A percentile compares a stretch with the other conserved stretches of the same genome.
Evolutionary conservation across 2,113 vertebrate genomes (phyloP).

Genomic region (Entelurus aequoreus): DNA sequence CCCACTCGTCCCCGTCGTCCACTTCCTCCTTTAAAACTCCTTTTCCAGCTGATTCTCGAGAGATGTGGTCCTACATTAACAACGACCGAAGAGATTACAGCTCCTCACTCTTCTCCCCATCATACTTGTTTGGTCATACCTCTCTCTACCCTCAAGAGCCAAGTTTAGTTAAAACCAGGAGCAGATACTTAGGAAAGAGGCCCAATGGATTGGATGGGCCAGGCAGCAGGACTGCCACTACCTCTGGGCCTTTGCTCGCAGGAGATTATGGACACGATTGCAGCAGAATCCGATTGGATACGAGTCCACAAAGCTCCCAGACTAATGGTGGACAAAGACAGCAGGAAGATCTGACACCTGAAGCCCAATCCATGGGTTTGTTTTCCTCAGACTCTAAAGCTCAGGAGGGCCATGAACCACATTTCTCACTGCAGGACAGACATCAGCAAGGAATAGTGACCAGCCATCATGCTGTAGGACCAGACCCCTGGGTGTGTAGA

Average conservation of each 20-base stretch:
- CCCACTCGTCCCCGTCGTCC: slow-evolving; percentile 54
- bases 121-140: slow-evolving; percentile 58
- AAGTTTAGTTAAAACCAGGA: slow-evolving; percentile 51
- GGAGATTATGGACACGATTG: slow-evolving; percentile 57
- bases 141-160: slow-evolving; percentile 59
- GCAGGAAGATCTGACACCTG: slow-evolving; percentile 56
- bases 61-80: slow-evolving; percentile 66
- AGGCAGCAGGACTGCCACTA: slow-evolving; percentile 61
- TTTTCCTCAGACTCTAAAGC: slow-evolving; percentile 55
- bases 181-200: slow-evolving; percentile 63
- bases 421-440: slow-evolving; percentile 68
- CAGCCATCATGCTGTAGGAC: slow-evolving; percentile 53
- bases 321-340: slow-evolving; percentile 65
- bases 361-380: slow-evolving; percentile 38
- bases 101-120: slow-evolving; percentile 55
- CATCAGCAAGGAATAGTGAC: slow-evolving; percentile 47
- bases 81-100: slow-evolving; percentile 60
- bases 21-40: slow-evolving; percentile 64
- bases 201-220: slow-evolving; percentile 68
- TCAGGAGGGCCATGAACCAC: slow-evolving; percentile 62
- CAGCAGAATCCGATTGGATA: slow-evolving; percentile 44
- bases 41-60: slow-evolving; percentile 61
- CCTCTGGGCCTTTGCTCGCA: slow-evolving; percentile 48
- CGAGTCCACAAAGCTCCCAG: slow-evolving; percentile 54
- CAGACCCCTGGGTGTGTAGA: slow-evolving; percentile 55